Evolutionary conservation across 2,797 vertebrate genomes (phyloP).

Genomic region (Phyllotis vaccarum): DNA sequence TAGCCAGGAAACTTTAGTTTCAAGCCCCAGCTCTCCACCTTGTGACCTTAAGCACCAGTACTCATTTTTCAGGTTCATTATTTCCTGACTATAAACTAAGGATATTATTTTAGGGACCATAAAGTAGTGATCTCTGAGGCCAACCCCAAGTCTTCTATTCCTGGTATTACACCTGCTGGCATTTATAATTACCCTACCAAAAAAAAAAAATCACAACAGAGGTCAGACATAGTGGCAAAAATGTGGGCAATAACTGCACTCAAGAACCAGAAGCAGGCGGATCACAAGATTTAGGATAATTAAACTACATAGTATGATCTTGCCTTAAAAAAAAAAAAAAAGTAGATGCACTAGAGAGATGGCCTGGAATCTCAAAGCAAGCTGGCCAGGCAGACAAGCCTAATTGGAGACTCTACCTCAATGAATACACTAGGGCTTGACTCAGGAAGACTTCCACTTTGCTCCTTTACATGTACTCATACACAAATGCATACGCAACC

Average conservation of each 20-base stretch:
- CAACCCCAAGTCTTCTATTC: background rate
- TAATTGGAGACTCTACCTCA: background rate
- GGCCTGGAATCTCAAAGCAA: background rate
- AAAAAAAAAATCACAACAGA: background rate
- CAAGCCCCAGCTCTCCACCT: background rate
- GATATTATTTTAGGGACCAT: slow-evolving; percentile 32
- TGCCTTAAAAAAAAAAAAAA: background rate
- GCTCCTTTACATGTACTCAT: background rate
- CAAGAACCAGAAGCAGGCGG: background rate
- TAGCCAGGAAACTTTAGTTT: background rate
- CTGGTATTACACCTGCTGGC: slow-evolving; percentile 37
- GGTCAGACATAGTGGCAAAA: background rate
- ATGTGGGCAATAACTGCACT: background rate
- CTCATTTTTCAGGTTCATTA: slow-evolving; percentile 24
- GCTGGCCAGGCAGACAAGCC: background rate
- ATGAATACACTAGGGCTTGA: background rate
- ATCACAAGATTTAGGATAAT: background rate
- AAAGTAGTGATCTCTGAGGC: slow-evolving; percentile 19
- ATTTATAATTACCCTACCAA: background rate
- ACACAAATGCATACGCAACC: background rate
- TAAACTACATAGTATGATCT: too few relatives aligned
- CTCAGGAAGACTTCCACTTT: background rate
- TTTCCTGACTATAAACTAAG: slow-evolving; percentile 44
- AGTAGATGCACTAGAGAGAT: background rate
- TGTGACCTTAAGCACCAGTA: background rate